Evolutionary conservation across 2,797 vertebrate genomes (phyloP), one percentile per base, ranked within the genome.

Genomic region (Gymnoscopelus microlampas): DNA sequence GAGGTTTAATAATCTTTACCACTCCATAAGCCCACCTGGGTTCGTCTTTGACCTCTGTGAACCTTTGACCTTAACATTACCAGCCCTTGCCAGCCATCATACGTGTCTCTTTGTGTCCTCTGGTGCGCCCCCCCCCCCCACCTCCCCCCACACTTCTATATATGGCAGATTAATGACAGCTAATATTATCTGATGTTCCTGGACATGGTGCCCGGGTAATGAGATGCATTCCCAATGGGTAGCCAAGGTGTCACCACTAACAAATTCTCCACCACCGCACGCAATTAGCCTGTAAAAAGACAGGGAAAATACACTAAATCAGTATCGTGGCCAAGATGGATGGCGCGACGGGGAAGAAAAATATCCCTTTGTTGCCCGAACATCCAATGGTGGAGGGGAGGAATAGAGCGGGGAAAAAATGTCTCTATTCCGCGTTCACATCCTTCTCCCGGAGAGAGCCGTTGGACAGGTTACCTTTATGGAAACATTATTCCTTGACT

Each of bases 101-200:
- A 93, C 87, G 90, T 91, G 88, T 90, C 89, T 90, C 91, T 91
- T 91, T 92, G 91, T 95, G 91, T 91, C 88, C 90, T 93, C 92
- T 92, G 88, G 85, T 80, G 84, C 86, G 78, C 81, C 73, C 66
- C 51, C 48, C 73, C 81, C 68, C 55, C 5, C 60, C 29, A 72
- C 63, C 76, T 66, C 75, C 77, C 73, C 87, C 83, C 44, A 11
- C 44, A 6, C 44, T 71, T 91, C 93, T 91, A 94, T 95, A 94
- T 94, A 93, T 94, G 92, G 94, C 96, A 98, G 97, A 98, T 98
- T 98, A 98, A 99, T 98, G 97, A 96, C 96, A 97, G 95, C 95
- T 98, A 97, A 99, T 98, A 98, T 97, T 96, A 96, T 96, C 96
- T 96, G 97, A 98, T 97, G 96, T 97, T 97, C 96, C 96, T 97